phyloP scores from a whole-genome alignment of 2,888 invertebrate genomes.

The Drosophila acutilabella region DNA sequence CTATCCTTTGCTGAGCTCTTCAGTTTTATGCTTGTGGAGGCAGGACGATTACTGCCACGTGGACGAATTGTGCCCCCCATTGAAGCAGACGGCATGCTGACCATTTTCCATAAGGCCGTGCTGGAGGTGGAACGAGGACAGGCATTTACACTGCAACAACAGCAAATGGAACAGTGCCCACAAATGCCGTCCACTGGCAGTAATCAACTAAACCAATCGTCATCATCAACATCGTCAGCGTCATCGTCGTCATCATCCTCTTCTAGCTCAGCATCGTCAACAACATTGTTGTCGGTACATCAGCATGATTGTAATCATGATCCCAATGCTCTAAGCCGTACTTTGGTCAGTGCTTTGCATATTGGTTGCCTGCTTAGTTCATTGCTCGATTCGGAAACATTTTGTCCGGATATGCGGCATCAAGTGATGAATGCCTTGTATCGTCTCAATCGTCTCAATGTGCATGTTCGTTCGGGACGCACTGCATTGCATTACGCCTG shows the following conservation, averaged over 20 bases:
- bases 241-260: conserved; percentile 44
- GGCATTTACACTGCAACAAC: conserved; percentile 72
- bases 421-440: conserved; percentile 91
- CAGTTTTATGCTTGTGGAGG: conserved; percentile 96
- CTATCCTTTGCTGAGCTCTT: conserved; percentile 98
- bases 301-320: conserved; percentile 89
- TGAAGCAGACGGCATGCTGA: conserved; percentile 92
- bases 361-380: conserved; percentile 91
- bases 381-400: conserved; percentile 87
- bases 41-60: conserved; percentile 89
- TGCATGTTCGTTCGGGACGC: conserved; percentile 88
- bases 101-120: conserved; percentile 93
- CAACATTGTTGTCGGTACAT: conserved; percentile 63
- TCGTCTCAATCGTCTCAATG: conserved; percentile 90
- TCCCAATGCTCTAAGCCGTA: conserved; percentile 90
- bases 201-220: conserved; percentile 51
- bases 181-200: conserved; percentile 43
- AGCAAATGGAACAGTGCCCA: conserved; percentile 59
- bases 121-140: conserved; percentile 88
- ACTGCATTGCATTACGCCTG: conserved; percentile 93
- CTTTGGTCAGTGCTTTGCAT: conserved; percentile 94
- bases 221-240: conserved; percentile 55
- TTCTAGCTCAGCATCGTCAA: conserved; percentile 47
- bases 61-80: conserved; percentile 92
- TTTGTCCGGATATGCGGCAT: conserved; percentile 86